Evolutionary conservation across 2,113 vertebrate genomes (phyloP).

Genomic region (Podocnemis expansa): DNA sequence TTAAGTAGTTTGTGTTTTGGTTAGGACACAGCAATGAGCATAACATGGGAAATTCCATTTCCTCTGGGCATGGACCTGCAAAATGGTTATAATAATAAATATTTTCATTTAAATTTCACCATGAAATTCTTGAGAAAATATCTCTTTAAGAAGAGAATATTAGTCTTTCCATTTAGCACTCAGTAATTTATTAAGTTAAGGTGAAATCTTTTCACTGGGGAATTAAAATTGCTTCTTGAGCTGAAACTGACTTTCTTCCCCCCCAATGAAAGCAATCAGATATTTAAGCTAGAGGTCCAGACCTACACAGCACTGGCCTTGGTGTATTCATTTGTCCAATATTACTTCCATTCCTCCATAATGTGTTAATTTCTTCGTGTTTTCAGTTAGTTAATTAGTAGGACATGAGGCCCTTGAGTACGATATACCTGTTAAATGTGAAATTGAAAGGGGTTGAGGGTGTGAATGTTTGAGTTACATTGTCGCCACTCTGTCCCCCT

Average conservation of each 20-base stretch:
- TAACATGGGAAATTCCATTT: not conserved
- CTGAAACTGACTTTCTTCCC: slow-evolving; percentile 38
- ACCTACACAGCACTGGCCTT: not conserved
- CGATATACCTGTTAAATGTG: rapidly evolving
- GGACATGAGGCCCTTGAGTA: not conserved
- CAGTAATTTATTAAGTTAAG: not conserved
- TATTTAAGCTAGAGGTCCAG: not conserved
- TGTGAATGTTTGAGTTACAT: too few relatives aligned
- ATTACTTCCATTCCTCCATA: not conserved
- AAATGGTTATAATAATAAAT: not conserved
- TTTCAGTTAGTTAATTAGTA: not conserved
- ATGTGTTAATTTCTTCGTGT: not conserved
- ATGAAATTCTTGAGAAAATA: not conserved
- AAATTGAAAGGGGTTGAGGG: not conserved
- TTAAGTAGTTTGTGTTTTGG: not conserved
- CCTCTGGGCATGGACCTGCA: not conserved
- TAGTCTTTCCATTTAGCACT: not conserved
- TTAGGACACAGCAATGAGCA: not conserved
- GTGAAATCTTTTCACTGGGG: slow-evolving; percentile 29
- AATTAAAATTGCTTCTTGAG: slow-evolving; percentile 37
- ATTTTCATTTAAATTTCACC: not conserved
- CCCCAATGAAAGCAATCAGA: slow-evolving; percentile 35
- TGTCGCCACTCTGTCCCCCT: too few relatives aligned
- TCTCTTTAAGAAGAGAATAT: not conserved
- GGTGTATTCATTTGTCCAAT: not conserved